These are phyloP conservation scores for Coturnix japonica DNA, from an alignment of 2,113 vertebrate species.

Conservation along the genomic window DNA sequence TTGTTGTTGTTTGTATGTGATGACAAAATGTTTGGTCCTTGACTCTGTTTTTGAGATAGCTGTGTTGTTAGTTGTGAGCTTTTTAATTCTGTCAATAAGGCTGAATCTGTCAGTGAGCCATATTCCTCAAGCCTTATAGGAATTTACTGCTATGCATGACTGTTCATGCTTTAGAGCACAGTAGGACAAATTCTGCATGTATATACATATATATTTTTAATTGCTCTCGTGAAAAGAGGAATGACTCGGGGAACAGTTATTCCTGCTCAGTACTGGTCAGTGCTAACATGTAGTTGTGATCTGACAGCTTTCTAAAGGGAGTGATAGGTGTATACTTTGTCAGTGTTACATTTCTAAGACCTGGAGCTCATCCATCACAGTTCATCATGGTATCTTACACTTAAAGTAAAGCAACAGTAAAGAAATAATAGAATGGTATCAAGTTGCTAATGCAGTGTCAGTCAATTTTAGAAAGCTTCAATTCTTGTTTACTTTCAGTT, in stretches of 20 bases:
- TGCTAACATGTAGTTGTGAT: not conserved
- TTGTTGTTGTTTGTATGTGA: not conserved
- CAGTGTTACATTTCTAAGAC: not conserved
- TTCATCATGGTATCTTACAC: not conserved
- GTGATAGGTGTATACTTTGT: not conserved
- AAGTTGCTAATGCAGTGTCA: conserved; percentile 20
- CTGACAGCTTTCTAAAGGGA: not conserved
- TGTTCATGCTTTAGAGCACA: not conserved
- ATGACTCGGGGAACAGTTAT: not conserved
- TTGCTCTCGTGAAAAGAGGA: not conserved
- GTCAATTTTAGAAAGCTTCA: conserved; percentile 48
- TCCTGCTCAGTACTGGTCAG: not conserved
- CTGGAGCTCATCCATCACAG: not conserved
- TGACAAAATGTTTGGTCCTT: not conserved
- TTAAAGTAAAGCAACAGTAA: conserved; percentile 12
- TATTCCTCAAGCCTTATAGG: not conserved
- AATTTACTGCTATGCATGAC: not conserved
- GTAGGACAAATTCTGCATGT: not conserved
- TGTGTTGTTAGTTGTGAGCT: not conserved
- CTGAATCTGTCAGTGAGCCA: not conserved
- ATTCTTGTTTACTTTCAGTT: conserved; percentile 61
- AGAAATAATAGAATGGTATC: not conserved
- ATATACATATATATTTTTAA: too few species aligned
- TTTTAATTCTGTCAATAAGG: not conserved
- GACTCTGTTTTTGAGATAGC: not conserved